Percentiles rank a stretch among this genome's conserved stretches.
phyloP scores from a whole-genome alignment of 2,797 vertebrate genomes.

The Anableps anableps region DNA sequence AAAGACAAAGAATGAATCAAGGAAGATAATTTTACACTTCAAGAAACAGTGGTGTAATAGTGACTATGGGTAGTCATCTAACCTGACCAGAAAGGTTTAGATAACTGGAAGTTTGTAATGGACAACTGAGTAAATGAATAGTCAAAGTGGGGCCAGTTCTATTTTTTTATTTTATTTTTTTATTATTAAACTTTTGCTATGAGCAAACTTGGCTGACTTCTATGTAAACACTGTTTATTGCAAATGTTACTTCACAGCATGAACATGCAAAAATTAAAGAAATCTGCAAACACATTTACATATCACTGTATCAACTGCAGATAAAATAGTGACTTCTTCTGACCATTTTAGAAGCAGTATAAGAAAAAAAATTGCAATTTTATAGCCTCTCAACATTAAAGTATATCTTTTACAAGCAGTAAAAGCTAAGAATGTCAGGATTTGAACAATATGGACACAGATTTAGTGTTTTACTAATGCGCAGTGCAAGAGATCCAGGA shows the following conservation, averaged over 20 bases:
- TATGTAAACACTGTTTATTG: neutral
- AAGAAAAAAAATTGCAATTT: neutral
- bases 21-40: no score
- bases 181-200: no score
- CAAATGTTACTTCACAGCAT: neutral
- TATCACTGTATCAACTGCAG: neutral
- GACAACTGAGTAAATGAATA: no score
- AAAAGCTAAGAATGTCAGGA: conserved; percentile 19
- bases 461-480: conserved; percentile 17
- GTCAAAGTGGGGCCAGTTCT: no score
- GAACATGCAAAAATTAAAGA: neutral
- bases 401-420: neutral
- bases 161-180: no score
- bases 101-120: no score
- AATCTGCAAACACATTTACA: neutral
- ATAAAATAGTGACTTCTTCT: neutral
- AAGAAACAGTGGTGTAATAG: no score
- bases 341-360: neutral
- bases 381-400: neutral
- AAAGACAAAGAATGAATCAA: no score
- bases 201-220: neutral
- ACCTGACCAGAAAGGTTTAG: no score
- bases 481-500: conserved; percentile 24
- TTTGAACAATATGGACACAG: conserved; percentile 12
- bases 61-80: no score